Evolutionary conservation across 2,113 vertebrate species (phyloP).

Genomic region (Abramis brama): DNA sequence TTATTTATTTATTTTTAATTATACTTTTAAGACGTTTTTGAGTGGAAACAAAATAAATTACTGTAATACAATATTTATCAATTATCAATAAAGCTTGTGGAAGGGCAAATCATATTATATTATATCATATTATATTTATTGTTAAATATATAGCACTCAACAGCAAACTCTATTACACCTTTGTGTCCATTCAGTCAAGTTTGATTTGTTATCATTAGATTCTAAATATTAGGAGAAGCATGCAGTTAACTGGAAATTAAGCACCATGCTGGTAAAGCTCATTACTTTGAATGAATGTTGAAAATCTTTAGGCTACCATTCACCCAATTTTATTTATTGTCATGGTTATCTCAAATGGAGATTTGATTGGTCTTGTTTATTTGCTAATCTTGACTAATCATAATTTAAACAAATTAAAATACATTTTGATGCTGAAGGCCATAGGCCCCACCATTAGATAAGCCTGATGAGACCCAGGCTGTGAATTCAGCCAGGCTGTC

Average conservation of each 20-base stretch:
- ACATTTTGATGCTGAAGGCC: background rate
- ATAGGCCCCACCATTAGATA: background rate
- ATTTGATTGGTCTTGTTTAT: conserved; percentile 6
- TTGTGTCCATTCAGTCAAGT: background rate
- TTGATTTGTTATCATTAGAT: background rate
- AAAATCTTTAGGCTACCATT: background rate
- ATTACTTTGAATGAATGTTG: background rate
- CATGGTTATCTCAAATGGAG: background rate
- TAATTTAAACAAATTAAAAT: background rate
- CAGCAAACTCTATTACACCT: background rate
- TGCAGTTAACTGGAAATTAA: background rate
- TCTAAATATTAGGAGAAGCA: background rate
- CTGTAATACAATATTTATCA: too few species aligned
- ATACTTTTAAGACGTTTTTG: background rate
- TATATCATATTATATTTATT: background rate
- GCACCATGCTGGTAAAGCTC: background rate
- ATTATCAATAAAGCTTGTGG: background rate
- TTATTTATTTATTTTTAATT: too few species aligned
- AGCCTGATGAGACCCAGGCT: background rate
- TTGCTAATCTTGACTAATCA: background rate
- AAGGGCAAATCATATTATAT: background rate
- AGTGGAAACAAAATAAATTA: too few species aligned
- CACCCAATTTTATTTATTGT: background rate
- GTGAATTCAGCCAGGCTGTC: background rate
- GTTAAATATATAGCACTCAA: background rate